These are phyloP conservation scores for Porites evermanni DNA, from an alignment of 92 coral and sea anemone species.

Conservation along the genomic window DNA sequence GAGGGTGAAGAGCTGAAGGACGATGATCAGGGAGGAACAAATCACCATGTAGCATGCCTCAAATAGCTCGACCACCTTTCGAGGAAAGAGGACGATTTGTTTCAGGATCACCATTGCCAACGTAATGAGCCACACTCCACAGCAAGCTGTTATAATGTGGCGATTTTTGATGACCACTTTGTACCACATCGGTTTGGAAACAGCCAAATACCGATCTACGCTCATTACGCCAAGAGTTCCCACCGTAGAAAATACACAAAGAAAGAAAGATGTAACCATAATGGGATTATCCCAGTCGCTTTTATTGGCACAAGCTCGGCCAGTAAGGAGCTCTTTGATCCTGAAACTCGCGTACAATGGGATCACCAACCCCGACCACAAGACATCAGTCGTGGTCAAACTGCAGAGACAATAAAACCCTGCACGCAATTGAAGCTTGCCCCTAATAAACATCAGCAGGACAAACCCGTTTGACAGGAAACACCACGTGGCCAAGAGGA, in stretches of 20 bases:
- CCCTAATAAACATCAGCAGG: not conserved
- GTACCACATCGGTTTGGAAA: conserved; percentile 14
- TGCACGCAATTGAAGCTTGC: conserved; percentile 2
- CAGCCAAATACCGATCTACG: conserved; percentile 24
- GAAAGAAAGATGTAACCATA: not conserved
- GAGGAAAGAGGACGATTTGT: not conserved
- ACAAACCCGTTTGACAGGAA: conserved; percentile 29
- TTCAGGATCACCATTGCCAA: not conserved
- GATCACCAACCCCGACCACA: conserved; percentile 18
- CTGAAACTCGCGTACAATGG: not conserved
- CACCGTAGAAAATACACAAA: conserved; percentile 3
- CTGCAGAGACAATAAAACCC: conserved; percentile 1
- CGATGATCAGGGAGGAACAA: not conserved
- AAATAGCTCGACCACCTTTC: not conserved
- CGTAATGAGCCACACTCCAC: conserved; percentile 1
- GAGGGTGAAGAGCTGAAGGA: not conserved
- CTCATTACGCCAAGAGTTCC: conserved; percentile 17
- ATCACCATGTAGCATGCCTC: conserved; percentile 2
- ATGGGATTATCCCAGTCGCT: conserved; percentile 1
- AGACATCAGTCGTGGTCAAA: not conserved
- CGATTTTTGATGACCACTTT: not conserved
- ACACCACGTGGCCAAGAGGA: not conserved
- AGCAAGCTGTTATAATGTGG: not conserved
- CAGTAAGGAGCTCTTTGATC: not conserved
- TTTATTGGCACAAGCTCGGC: not conserved